Evolutionary conservation across 2,888 invertebrate species (phyloP), one percentile per base, ranked within the genome.

Genomic region (Oasisia sp.): DNA sequence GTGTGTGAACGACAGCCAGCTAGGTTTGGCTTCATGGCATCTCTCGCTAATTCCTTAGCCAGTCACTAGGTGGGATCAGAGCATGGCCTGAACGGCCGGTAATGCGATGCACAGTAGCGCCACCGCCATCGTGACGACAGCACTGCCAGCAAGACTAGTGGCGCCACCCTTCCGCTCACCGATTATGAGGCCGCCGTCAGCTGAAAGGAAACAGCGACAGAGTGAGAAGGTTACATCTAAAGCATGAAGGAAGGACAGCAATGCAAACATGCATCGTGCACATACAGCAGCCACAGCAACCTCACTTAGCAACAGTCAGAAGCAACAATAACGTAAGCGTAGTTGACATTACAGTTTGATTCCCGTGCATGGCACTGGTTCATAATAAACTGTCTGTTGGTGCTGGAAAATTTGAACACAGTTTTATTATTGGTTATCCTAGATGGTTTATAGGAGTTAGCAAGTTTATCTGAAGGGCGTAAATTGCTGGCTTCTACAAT

Each of bases 71-170:
- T 74, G n/a, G 74, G 74, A 74, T 74, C 74, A 74, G 74, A 74
- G 74, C 74, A 74, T 74, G 74, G 74, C 74, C 74, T 27, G 74
- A 74, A 27, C 27, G 74, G 74, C 74, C 74, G 27, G 14, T 27
- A 74, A 74, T n/a, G n/a, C 74, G 74, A 74, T 74, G 74, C 74
- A 74, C 74, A 74, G 74, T n/a, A 74, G 74, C 74, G 74, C 74
- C 27, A 27, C 27, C 74, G 74, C 74, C 74, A 74, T 19, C 27
- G 74, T 27, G 27, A 74, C n/a, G 27, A 74, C 74, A 74, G 27
- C 27, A 19, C 27, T 74, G n/a, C 74, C 74, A 74, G 74, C 74
- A 27, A 74, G 27, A 74, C 74, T 5, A 27, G 74, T 74, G 74
- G 74, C 74, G 74, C 27, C 74, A 27, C 74, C 27, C 5, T 74